Evolutionary conservation across 2,888 invertebrate species (phyloP).

Genomic region (Prosopocoilus inquinatus): DNA sequence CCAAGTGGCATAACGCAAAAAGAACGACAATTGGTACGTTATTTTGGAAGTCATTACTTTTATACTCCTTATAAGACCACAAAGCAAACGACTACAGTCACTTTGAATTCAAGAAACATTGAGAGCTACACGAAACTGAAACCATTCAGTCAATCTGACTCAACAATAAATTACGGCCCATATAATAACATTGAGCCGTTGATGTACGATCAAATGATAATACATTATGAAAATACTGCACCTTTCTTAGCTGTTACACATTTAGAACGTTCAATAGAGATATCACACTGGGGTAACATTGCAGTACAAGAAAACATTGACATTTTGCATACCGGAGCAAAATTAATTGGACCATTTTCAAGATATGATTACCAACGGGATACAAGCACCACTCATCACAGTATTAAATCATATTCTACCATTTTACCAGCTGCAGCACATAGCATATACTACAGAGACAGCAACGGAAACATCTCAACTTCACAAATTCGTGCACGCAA

Average conservation of each 20-base stretch:
- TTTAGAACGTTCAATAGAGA: constrained; percentile 84
- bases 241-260: constrained; percentile 93
- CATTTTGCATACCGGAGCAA: constrained; percentile 88
- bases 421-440: constrained; percentile 82
- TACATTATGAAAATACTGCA: constrained; percentile 95
- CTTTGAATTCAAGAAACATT: constrained; percentile 73
- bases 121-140: constrained; percentile 81
- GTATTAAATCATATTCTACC: constrained; percentile 89
- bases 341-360: constrained; percentile 91
- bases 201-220: constrained; percentile 60
- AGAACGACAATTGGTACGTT: constrained; percentile 91
- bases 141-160: constrained; percentile 76
- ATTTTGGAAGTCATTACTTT: constrained; percentile 78
- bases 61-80: constrained; percentile 79
- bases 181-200: constrained; percentile 71
- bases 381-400: constrained; percentile 80
- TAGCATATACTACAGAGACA: constrained; percentile 96
- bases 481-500: constrained; percentile 85
- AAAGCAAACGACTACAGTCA: constrained; percentile 79
- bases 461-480: constrained; percentile 98
- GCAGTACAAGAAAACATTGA: constrained; percentile 95
- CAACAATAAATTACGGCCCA: constrained; percentile 84
- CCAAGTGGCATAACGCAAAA: constrained; percentile 88
- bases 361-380: constrained; percentile 97
- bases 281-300: constrained; percentile 99